A percentile compares a stretch with the other conserved stretches of the same genome.
phyloP scores from a whole-genome alignment of 2,797 vertebrate species.

The Podarcis lilfordi region DNA sequence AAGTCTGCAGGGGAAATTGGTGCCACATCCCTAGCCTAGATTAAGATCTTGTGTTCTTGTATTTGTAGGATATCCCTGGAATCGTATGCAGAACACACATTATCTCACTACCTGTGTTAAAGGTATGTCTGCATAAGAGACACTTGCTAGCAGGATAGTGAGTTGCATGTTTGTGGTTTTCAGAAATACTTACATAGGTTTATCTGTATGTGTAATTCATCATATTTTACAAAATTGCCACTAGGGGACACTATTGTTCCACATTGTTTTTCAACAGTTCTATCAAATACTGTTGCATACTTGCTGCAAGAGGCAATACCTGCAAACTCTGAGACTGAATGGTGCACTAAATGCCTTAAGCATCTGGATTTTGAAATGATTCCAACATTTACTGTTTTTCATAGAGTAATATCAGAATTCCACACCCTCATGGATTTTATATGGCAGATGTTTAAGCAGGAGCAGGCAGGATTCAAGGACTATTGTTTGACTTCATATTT shows the following conservation, averaged over 20 bases:
- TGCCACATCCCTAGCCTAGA: background rate
- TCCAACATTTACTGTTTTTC: background rate
- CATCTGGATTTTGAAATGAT: background rate
- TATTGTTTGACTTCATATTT: background rate
- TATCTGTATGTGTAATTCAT: background rate
- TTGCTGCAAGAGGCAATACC: background rate
- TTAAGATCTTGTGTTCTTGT: background rate
- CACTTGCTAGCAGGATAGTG: background rate
- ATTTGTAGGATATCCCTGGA: conserved; percentile 84
- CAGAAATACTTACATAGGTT: too few relatives aligned
- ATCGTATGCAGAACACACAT: conserved; percentile 85
- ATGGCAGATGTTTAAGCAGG: background rate
- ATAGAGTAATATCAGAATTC: background rate
- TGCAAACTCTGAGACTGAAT: background rate
- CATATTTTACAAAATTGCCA: conserved; percentile 35
- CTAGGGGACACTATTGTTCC: conserved; percentile 55
- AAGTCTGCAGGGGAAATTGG: background rate
- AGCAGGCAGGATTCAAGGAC: background rate
- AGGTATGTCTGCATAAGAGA: conserved; percentile 76
- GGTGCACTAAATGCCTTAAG: background rate
- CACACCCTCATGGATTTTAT: background rate
- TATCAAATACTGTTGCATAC: background rate
- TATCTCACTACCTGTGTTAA: conserved; percentile 83
- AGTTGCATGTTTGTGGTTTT: background rate
- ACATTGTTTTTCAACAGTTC: background rate